Evolutionary conservation across 1,140 invertebrate species (phyloP), one percentile per base, ranked within the genome.

Genomic region (Camponotus vicinus): DNA sequence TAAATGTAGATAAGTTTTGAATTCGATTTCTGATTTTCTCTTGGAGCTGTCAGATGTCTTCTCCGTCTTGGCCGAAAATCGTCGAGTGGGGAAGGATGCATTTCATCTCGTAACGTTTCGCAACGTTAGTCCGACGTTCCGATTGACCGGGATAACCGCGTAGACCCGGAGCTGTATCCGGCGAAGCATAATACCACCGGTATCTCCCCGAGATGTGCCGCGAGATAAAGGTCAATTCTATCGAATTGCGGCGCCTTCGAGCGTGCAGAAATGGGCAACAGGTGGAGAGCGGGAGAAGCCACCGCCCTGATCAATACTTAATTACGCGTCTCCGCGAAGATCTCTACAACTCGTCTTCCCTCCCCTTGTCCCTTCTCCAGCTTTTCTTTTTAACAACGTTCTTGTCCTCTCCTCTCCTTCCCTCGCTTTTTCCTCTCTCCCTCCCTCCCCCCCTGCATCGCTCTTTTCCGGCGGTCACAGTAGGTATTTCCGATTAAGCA

Each of bases 301-400:
- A 89, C 92, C 92, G 91, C 92, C 92, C 92, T 93, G 92, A 93
- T 93, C 92, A 93, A 93, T 93, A 93, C 92, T 93, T 93, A 93
- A 93, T 93, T 93, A 92, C 91, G 86, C 83, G 89, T 89, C 88
- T 87, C 92, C 87, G 70, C 63, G 76, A 78, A 77, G 85, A 77
- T 83, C 76, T 82, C 76, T 61, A 64, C 61, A 67, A 55, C 76
- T 69, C 42, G 6, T 40, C 21, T 42, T 27, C 27, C 27, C 27
- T 27, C 27, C 27, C 27, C 1, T 1, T 27, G 27, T 27, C 55
- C 52, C 32, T 34, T 73, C 40, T 66, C 55, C 49, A 79, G 0
- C 49, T 57, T 52, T 87, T 59, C 59, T 52, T 49, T 82, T 61
- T 52, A 52, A 52, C 49, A 18, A 8, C 8, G 42, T 3, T 45